Evolutionary conservation across 2,797 vertebrate species (phyloP).

Genomic region (Sylvilagus floridanus): DNA sequence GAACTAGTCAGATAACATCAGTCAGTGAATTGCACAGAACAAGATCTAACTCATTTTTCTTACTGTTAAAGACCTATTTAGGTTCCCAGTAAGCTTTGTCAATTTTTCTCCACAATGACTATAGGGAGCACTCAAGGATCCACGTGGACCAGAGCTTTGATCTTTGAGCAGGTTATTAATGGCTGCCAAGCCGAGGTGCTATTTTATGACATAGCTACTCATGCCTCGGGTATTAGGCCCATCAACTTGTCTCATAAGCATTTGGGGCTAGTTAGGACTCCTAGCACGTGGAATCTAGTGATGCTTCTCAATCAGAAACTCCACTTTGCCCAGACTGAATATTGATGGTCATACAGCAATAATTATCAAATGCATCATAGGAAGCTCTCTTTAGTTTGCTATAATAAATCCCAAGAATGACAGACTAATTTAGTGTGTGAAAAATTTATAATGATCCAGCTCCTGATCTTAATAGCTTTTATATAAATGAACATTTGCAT

Average conservation of each 20-base stretch:
- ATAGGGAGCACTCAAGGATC: not conserved
- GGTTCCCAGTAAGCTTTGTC: constrained; percentile 30
- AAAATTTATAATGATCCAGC: constrained; percentile 23
- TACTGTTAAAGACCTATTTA: constrained; percentile 12
- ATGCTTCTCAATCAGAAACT: constrained; percentile 21
- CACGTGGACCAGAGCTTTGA: not conserved
- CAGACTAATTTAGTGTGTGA: not conserved
- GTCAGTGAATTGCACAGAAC: constrained; percentile 35
- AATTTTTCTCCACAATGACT: constrained; percentile 9
- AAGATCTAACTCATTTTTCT: constrained; percentile 43
- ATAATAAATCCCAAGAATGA: constrained; percentile 39
- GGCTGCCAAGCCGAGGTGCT: not conserved
- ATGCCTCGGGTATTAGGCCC: not conserved
- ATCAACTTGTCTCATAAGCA: constrained; percentile 28
- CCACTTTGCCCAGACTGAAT: not conserved
- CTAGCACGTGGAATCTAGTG: constrained; percentile 29
- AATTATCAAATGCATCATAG: not conserved
- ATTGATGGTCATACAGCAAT: constrained; percentile 11
- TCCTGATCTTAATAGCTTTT: constrained; percentile 39
- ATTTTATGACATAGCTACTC: constrained; percentile 51
- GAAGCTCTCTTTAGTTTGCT: constrained; percentile 32
- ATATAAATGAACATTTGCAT: constrained; percentile 11
- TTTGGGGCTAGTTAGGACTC: constrained; percentile 14
- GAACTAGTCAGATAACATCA: constrained; percentile 38
- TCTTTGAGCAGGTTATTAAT: constrained; percentile 39